Percentiles rank a stretch among this genome's conserved stretches.
Evolutionary conservation across 2,888 invertebrate genomes (phyloP).

Genomic region (Hipparchia semele): DNA sequence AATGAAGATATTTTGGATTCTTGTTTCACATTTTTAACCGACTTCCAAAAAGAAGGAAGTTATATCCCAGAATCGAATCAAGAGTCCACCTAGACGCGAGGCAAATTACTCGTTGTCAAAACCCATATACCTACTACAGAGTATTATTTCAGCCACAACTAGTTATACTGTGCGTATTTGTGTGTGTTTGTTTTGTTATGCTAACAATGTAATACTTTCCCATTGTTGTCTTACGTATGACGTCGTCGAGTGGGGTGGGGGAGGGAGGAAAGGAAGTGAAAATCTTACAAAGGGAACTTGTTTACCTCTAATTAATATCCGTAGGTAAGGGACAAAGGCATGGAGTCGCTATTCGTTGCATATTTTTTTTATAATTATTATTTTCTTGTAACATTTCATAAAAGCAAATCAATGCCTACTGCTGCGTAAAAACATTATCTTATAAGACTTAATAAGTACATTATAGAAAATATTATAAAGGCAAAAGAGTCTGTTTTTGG

Average conservation of each 20-base stretch:
- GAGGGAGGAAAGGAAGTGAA: conserved; percentile 57
- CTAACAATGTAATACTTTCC: conserved; percentile 33
- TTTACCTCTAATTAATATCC: conserved; percentile 80
- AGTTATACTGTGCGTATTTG: background rate
- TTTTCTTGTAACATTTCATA: too few species aligned
- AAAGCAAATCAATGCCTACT: too few species aligned
- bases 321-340: conserved; percentile 49
- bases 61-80: background rate
- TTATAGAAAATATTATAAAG: too few species aligned
- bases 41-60: too few species aligned
- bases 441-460: too few species aligned
- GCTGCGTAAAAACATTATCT: too few species aligned
- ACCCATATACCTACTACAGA: conserved; percentile 10
- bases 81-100: too few species aligned
- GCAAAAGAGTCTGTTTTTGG: too few species aligned
- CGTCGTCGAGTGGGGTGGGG: conserved; percentile 44
- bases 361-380: background rate
- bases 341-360: conserved; percentile 46
- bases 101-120: background rate
- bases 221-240: conserved; percentile 44
- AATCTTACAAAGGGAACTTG: conserved; percentile 73
- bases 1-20: too few species aligned
- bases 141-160: conserved; percentile 18
- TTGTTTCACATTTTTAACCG: too few species aligned
- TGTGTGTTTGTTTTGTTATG: conserved; percentile 25